These are phyloP conservation scores for Marisa cornuarietis DNA, from an alignment of 1,140 invertebrate species.

Conservation along the genomic window DNA sequence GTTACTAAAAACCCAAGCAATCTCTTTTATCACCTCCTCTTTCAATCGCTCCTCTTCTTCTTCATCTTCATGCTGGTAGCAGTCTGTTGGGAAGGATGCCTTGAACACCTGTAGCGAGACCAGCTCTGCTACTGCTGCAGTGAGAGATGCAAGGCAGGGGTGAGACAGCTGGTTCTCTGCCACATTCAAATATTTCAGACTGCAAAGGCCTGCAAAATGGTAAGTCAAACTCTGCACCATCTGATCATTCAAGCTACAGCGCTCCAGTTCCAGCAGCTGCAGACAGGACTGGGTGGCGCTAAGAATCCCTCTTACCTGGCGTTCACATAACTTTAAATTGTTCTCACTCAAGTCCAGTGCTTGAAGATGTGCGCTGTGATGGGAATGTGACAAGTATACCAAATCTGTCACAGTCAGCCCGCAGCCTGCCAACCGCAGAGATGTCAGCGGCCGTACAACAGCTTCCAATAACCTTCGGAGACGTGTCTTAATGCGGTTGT, in stretches of 20 bases:
- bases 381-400: constrained; percentile 37
- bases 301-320: constrained; percentile 33
- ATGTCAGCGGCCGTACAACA: constrained; percentile 40
- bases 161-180: constrained; percentile 25
- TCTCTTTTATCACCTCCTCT: neutral
- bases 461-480: constrained; percentile 39
- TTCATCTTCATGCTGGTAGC: neutral
- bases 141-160: neutral
- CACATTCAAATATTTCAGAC: constrained; percentile 37
- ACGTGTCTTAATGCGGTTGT: constrained; percentile 46
- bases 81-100: constrained; percentile 5
- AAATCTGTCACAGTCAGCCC: constrained; percentile 47
- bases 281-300: constrained; percentile 12
- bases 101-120: constrained; percentile 9
- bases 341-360: constrained; percentile 58
- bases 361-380: constrained; percentile 35
- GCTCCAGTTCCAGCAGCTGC: constrained; percentile 39
- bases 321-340: constrained; percentile 30
- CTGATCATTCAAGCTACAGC: constrained; percentile 29
- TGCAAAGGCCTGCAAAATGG: constrained; percentile 22
- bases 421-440: constrained; percentile 50
- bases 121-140: neutral
- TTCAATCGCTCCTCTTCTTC: constrained; percentile 6
- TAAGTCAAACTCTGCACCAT: constrained; percentile 17
- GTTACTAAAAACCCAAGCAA: neutral